Conservation (phyloP, 2,113 vertebrate genomes). For the Lepus americanus region DNA sequence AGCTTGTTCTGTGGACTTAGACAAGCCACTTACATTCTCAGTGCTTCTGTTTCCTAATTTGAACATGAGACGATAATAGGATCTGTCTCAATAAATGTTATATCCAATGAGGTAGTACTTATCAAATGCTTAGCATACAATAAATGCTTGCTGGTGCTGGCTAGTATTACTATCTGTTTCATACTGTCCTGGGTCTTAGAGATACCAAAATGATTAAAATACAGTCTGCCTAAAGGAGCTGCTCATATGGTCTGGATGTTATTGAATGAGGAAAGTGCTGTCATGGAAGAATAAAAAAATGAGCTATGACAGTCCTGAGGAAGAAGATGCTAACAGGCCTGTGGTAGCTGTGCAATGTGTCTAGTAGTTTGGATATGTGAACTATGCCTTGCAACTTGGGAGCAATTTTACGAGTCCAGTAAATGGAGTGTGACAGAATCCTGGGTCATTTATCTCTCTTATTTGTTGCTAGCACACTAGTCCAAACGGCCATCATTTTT, state of each 20-base stretch:
- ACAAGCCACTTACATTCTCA: not conserved
- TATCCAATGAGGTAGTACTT: constrained; percentile 10
- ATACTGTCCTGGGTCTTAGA: not conserved
- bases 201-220: not conserved
- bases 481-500: not conserved
- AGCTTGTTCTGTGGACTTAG: not conserved
- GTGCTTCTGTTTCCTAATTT: too few relatives aligned
- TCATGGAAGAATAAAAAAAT: not conserved
- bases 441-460: not conserved
- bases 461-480: not conserved
- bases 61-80: not conserved
- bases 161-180: not conserved
- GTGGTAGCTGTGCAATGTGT: not conserved
- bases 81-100: not conserved
- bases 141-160: not conserved
- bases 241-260: not conserved
- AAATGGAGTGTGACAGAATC: not conserved
- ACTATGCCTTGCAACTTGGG: not conserved
- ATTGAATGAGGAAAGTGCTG: not conserved
- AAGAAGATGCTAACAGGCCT: not conserved
- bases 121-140: not conserved
- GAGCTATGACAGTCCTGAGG: not conserved
- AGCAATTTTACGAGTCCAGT: not conserved
- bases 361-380: not conserved
- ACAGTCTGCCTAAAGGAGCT: not conserved